A percentile compares a stretch with the other conserved stretches of the same genome.
phyloP scores from a whole-genome alignment of 2,113 vertebrate species.

The Thalassoma bifasciatum region DNA sequence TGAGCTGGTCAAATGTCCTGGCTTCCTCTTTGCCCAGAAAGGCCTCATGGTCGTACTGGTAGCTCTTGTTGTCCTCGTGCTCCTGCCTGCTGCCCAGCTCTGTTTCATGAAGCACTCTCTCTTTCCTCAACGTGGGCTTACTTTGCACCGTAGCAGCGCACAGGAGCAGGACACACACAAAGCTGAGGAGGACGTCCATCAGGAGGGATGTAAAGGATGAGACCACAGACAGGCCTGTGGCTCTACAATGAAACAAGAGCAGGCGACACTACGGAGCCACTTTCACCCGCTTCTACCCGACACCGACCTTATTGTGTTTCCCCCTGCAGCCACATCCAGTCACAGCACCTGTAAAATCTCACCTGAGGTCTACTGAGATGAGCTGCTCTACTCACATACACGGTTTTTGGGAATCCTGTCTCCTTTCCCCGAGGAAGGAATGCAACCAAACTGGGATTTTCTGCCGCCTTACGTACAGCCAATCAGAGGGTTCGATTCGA shows the following conservation, averaged over 20 bases:
- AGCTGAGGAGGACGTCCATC: constrained; percentile 73
- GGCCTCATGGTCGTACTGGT: constrained; percentile 96
- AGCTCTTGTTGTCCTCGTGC: constrained; percentile 90
- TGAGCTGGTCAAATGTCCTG: constrained; percentile 96
- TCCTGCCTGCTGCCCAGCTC: constrained; percentile 77
- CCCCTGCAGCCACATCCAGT: background rate
- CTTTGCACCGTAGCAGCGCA: constrained; percentile 68
- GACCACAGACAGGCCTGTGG: constrained; percentile 33
- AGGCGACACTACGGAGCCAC: constrained; percentile 2
- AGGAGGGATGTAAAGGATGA: constrained; percentile 18
- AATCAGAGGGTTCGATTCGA: constrained; percentile 63
- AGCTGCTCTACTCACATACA: constrained; percentile 3
- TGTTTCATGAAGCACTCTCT: constrained; percentile 86
- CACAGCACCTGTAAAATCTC: background rate
- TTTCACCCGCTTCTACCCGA: background rate
- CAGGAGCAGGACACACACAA: constrained; percentile 75
- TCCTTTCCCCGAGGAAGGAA: constrained; percentile 39
- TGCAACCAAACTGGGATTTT: constrained; percentile 65
- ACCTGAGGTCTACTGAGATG: constrained; percentile 19
- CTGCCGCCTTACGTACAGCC: constrained; percentile 66
- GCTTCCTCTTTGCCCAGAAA: constrained; percentile 96
- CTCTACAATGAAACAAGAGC: constrained; percentile 8
- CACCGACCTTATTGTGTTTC: background rate
- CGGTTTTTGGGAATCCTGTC: constrained; percentile 45
- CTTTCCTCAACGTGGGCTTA: constrained; percentile 91